phyloP scores from a whole-genome alignment of 2,888 invertebrate genomes.

The Rhagophthalmus giganteus region DNA sequence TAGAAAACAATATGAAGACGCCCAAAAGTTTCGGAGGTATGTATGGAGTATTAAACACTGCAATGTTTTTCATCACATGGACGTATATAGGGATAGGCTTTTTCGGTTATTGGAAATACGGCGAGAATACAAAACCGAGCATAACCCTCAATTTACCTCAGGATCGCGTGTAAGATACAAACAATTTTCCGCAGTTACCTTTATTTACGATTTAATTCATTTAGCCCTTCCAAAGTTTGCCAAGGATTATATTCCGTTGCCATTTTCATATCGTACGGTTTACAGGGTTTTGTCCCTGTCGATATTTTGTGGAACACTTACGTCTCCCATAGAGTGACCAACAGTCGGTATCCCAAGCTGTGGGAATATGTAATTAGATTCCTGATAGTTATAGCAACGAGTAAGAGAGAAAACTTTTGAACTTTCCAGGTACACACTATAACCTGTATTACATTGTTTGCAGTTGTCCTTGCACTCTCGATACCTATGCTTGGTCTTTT shows the following conservation, averaged over 20 bases:
- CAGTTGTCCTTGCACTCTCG: slow-evolving; percentile 73
- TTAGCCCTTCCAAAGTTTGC: slow-evolving; percentile 67
- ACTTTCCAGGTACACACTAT: no score
- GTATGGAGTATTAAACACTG: slow-evolving; percentile 79
- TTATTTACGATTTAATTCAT: no score
- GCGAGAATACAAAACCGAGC: slow-evolving; percentile 67
- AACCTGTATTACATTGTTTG: no score
- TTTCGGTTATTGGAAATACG: slow-evolving; percentile 83
- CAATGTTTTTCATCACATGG: slow-evolving; percentile 75
- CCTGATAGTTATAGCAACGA: slow-evolving; percentile 51
- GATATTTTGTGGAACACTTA: slow-evolving; percentile 71
- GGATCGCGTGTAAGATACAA: slow-evolving; percentile 60
- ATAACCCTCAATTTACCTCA: slow-evolving; percentile 81
- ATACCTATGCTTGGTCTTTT: slow-evolving; percentile 73
- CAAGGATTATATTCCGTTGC: slow-evolving; percentile 67
- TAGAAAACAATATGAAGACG: slow-evolving; percentile 88
- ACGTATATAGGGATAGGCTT: slow-evolving; percentile 81
- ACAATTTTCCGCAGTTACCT: no score
- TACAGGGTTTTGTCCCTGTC: slow-evolving; percentile 89
- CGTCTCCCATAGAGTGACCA: slow-evolving; percentile 47
- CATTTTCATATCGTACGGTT: slow-evolving; percentile 80
- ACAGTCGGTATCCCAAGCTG: slow-evolving; percentile 38
- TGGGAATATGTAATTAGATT: slow-evolving; percentile 53
- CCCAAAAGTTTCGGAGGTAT: slow-evolving; percentile 77
- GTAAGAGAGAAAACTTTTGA: slow-evolving; percentile 46